Conservation (phyloP, 2,797 vertebrate genomes). For the Fratercula arctica region DNA sequence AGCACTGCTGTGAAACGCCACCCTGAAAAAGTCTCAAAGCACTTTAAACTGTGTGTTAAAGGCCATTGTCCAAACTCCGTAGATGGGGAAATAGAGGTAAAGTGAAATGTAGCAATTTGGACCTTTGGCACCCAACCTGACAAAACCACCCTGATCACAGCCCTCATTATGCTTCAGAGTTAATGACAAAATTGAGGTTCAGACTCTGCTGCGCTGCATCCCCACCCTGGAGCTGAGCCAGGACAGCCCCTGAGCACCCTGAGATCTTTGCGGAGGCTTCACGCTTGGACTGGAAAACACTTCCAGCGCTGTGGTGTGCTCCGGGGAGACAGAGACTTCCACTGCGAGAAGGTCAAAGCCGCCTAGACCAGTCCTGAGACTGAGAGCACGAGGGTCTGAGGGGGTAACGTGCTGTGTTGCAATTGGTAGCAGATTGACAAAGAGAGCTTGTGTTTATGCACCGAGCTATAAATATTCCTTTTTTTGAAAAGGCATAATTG, state of each 20-base stretch:
- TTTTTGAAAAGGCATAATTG: conserved; percentile 68
- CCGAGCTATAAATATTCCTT: conserved; percentile 55
- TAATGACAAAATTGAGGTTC: neutral
- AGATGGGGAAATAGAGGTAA: rapidly evolving
- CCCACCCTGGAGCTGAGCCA: neutral
- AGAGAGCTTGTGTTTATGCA: conserved; percentile 70
- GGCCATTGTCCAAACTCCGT: neutral
- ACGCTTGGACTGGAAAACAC: rapidly evolving
- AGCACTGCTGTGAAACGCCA: neutral
- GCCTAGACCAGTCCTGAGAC: neutral
- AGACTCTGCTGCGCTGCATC: neutral
- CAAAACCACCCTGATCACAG: neutral
- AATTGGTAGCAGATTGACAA: conserved; percentile 34
- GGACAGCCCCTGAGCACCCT: neutral
- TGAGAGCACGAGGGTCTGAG: rapidly evolving
- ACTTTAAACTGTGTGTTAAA: neutral
- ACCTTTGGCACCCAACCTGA: neutral
- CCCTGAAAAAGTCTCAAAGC: neutral
- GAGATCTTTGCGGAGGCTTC: rapidly evolving
- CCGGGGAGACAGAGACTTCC: neutral
- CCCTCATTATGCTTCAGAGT: neutral
- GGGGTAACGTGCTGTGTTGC: neutral
- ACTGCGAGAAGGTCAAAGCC: neutral
- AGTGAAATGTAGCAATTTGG: neutral
- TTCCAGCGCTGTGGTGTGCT: neutral